Evolutionary conservation across 2,888 invertebrate genomes (phyloP).

Genomic region (Acronicta aceris): DNA sequence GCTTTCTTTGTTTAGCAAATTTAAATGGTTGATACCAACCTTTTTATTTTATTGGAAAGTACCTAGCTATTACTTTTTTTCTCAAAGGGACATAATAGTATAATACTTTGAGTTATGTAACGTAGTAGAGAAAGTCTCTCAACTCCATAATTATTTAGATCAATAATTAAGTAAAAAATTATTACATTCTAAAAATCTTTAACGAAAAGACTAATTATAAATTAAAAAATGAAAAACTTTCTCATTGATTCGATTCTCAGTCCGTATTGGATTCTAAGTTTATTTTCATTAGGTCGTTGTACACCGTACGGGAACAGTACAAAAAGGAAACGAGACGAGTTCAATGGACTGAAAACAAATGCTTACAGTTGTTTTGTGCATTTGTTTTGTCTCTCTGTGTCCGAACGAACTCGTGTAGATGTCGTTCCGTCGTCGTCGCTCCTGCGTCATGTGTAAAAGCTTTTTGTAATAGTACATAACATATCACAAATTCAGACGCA

Average conservation of each 20-base stretch:
- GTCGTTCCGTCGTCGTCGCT: neutral
- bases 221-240: neutral
- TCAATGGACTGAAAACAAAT: constrained; percentile 27
- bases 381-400: constrained; percentile 26
- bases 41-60: constrained; percentile 16
- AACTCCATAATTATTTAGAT: too few species aligned
- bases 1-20: constrained; percentile 32
- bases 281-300: constrained; percentile 7
- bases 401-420: constrained; percentile 12
- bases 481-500: constrained; percentile 40
- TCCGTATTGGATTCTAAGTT: constrained; percentile 12
- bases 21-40: constrained; percentile 20
- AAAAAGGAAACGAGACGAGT: constrained; percentile 20
- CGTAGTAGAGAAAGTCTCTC: too few species aligned
- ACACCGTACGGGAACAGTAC: neutral
- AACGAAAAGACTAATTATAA: neutral
- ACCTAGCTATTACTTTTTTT: too few species aligned
- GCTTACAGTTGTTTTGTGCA: constrained; percentile 30
- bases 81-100: too few species aligned
- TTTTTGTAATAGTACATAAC: constrained; percentile 34
- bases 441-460: constrained; percentile 3
- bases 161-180: too few species aligned
- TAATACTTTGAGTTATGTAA: too few species aligned
- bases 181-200: neutral
- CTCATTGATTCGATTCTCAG: neutral